Evolutionary conservation across 2,113 vertebrate genomes (phyloP), one percentile per base, ranked within the genome.

Genomic region (Grallaria varia): DNA sequence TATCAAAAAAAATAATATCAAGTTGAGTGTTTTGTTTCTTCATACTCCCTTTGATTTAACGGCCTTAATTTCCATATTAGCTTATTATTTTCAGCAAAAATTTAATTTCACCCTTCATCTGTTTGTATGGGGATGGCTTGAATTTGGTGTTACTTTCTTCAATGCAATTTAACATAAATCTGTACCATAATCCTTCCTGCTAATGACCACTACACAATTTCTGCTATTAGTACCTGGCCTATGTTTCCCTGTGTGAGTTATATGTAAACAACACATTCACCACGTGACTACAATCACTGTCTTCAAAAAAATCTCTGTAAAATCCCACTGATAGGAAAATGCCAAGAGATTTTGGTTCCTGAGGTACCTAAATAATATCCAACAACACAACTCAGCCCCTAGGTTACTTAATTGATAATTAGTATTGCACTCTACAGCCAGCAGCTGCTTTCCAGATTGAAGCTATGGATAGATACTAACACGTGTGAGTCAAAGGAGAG

Each of bases 21-120:
- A 93, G 52, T 78, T 85, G 72, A 92, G 73, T 92, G 86, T 60
- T 93, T 93, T 90, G 85, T 82, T 96, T 94, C 88, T 93, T 89
- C 52, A 68, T 75, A 82, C 56, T 81, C 47, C n/a, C 64, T 92
- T 93, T 93, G 52, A 86, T 90, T 93, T 95, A 92, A 90, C 64
- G 76, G 77, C 68, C 22, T 89, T 84, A 84, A 87, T 93, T 97
- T 89, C 68, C 72, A 75, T 39, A 87, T 74, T 90, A 93, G 83
- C 52, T 25, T 81, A 81, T 47, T 86, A 90, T 84, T 95, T 90
- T 86, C 64, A 87, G 64, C 59, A 92, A 88, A 95, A 78, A 49
- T 84, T 92, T 92, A 86, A 89, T 92, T 84, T 90, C 89, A 83
- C 44, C 59, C 58, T 89, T 89, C 86, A 72, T n/a, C 12, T 78